Conservation (phyloP, 2,797 vertebrate species). For the Gephyroberyx darwinii region DNA sequence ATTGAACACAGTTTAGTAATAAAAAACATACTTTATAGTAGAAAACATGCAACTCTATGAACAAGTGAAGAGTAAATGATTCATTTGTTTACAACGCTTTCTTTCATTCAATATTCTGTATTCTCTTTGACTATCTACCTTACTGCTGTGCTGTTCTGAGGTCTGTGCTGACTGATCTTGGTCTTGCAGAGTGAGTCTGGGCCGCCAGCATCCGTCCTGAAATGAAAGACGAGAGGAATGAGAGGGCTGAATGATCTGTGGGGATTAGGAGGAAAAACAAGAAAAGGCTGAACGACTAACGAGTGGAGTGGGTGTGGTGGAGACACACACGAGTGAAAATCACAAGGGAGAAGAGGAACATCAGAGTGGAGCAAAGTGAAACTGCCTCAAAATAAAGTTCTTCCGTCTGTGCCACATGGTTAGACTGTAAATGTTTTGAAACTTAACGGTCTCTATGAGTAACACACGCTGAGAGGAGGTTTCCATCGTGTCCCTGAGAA, state of each 20-base stretch:
- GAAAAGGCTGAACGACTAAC: constrained; percentile 17
- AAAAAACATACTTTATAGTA: background rate
- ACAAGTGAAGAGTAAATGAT: background rate
- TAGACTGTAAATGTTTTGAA: constrained; percentile 17
- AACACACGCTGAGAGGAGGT: constrained; percentile 53
- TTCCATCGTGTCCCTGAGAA: constrained; percentile 39
- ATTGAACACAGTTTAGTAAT: background rate
- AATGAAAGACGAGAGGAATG: constrained; percentile 48
- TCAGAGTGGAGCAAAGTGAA: constrained; percentile 40
- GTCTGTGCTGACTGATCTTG: constrained; percentile 64
- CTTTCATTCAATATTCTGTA: background rate
- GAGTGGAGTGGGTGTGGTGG: background rate
- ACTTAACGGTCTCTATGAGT: constrained; percentile 22
- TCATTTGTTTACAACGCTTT: background rate
- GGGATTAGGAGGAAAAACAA: constrained; percentile 21
- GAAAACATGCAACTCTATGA: background rate
- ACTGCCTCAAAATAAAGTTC: constrained; percentile 50
- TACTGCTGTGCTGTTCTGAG: constrained; percentile 65
- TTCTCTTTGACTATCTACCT: constrained; percentile 66
- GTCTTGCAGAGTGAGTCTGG: constrained; percentile 75
- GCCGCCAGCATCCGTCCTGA: constrained; percentile 76
- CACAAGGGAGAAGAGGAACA: constrained; percentile 41
- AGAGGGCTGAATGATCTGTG: constrained; percentile 17
- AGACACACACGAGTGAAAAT: constrained; percentile 12
- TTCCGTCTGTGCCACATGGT: constrained; percentile 30